phyloP scores from a whole-genome alignment of 2,888 invertebrate genomes.

The Stegana nigrithorax region DNA sequence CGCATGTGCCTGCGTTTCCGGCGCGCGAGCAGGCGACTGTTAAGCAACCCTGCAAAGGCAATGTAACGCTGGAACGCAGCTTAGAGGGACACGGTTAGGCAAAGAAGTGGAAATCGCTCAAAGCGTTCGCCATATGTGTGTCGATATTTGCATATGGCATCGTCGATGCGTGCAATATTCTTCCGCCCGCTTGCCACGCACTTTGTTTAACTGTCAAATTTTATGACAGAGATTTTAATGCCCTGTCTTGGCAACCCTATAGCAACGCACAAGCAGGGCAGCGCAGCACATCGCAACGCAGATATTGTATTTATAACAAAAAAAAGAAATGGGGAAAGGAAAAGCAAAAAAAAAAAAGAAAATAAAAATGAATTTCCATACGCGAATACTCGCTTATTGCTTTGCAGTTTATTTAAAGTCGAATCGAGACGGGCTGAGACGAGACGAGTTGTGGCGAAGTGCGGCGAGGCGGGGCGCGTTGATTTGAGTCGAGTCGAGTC shows the following conservation, averaged over 20 bases:
- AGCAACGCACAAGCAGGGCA: too few relatives aligned
- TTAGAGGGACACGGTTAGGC: too few relatives aligned
- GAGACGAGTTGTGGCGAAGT: too few relatives aligned
- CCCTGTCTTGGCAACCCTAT: constrained; percentile 14
- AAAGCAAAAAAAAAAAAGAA: background rate
- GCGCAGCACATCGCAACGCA: too few relatives aligned
- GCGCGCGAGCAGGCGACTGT: background rate
- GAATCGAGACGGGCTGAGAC: too few relatives aligned
- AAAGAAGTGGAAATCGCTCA: too few relatives aligned
- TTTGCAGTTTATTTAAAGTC: background rate
- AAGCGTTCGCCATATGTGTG: constrained; percentile 23
- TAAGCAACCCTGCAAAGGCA: too few relatives aligned
- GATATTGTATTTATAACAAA: too few relatives aligned
- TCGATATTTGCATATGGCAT: constrained; percentile 57
- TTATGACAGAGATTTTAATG: constrained; percentile 63
- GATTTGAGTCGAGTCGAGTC: too few relatives aligned
- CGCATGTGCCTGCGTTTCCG: background rate
- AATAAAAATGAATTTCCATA: background rate
- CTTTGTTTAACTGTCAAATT: constrained; percentile 57
- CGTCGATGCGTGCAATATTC: constrained; percentile 34
- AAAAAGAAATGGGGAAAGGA: background rate
- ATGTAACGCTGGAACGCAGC: too few relatives aligned
- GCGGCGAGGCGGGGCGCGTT: too few relatives aligned
- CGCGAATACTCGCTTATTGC: background rate
- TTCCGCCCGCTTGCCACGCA: background rate